Evolutionary conservation across 2,888 invertebrate species (phyloP).

Genomic region (Drosophila aldrichi): DNA sequence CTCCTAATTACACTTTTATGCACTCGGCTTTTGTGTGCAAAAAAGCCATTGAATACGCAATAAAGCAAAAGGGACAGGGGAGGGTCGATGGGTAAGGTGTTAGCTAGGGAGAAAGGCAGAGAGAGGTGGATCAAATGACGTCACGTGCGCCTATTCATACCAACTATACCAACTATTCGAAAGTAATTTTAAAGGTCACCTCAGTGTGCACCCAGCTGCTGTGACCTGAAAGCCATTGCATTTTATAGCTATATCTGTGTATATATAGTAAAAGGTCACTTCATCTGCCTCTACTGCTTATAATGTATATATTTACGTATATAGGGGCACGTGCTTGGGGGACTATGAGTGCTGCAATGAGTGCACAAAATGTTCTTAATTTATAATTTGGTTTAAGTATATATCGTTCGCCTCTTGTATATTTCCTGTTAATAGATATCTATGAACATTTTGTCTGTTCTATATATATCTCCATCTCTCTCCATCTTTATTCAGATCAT

Average conservation of each 20-base stretch:
- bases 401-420: no score
- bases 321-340: not conserved
- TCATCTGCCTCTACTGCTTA: conserved; percentile 4
- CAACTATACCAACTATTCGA: conserved; percentile 11
- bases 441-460: no score
- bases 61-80: conserved; percentile 2
- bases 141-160: conserved; percentile 15
- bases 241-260: not conserved
- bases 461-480: not conserved
- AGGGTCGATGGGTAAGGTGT: not conserved
- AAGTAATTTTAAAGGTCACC: conserved; percentile 42
- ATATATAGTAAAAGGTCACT: conserved; percentile 10
- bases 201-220: conserved; percentile 5
- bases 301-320: conserved; percentile 7
- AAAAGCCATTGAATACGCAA: conserved; percentile 28
- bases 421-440: no score
- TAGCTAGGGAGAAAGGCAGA: not conserved
- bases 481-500: not conserved
- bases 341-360: not conserved
- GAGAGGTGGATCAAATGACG: conserved; percentile 7
- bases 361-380: not conserved
- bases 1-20: conserved; percentile 54
- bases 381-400: not conserved
- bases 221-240: conserved; percentile 42
- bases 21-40: conserved; percentile 21